These are phyloP conservation scores for Pogoniulus pusillus DNA, from an alignment of 2,797 vertebrate genomes.

Conservation along the genomic window DNA sequence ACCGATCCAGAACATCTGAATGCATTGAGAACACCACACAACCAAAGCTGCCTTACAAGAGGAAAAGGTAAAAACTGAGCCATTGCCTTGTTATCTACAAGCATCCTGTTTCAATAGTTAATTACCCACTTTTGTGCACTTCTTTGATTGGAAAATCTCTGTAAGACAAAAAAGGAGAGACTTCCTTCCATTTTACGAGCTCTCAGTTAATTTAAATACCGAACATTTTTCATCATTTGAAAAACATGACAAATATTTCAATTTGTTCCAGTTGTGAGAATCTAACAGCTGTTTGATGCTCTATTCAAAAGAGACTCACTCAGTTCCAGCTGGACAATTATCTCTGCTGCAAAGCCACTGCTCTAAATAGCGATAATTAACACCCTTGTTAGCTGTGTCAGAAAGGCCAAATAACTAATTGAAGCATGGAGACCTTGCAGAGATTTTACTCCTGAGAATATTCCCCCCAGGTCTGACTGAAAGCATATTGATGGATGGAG, in stretches of 20 bases:
- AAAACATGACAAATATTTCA: slow-evolving; percentile 42
- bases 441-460: slow-evolving; percentile 25
- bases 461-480: slow-evolving; percentile 30
- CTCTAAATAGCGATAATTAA: slow-evolving; percentile 58
- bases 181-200: slow-evolving; percentile 15
- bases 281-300: slow-evolving; percentile 49
- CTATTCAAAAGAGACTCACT: slow-evolving; percentile 15
- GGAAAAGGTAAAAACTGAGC: not conserved
- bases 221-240: slow-evolving; percentile 1
- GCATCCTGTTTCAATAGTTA: slow-evolving; percentile 2
- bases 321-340: slow-evolving; percentile 61
- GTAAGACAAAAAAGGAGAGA: not conserved
- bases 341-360: slow-evolving; percentile 29
- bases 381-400: slow-evolving; percentile 54
- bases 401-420: slow-evolving; percentile 59
- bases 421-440: slow-evolving; percentile 50
- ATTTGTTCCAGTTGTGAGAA: slow-evolving; percentile 50
- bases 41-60: not conserved
- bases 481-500: not conserved
- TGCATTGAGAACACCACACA: not conserved
- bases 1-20: not conserved
- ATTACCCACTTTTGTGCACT: not conserved
- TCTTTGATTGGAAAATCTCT: not conserved
- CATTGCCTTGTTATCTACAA: not conserved
- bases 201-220: slow-evolving; percentile 21